These are phyloP conservation scores for Antedon mediterranea DNA, from an alignment of 53 echinoderm and acorn worm genomes.

Conservation along the genomic window DNA sequence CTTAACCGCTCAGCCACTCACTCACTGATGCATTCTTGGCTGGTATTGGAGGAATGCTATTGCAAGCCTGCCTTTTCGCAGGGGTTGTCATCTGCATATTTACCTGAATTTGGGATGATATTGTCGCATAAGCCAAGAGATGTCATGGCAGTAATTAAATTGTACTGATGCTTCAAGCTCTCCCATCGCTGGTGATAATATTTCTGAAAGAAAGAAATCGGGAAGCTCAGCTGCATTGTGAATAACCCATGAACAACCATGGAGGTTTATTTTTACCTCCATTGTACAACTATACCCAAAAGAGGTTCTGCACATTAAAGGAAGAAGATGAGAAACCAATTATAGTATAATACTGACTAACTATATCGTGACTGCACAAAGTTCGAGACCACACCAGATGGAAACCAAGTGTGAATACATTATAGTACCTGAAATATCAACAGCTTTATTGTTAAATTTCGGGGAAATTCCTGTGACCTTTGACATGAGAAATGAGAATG, in stretches of 20 bases:
- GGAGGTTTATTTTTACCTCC: too few relatives aligned
- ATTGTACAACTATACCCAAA: too few relatives aligned
- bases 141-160: slow-evolving; percentile 91
- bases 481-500: slow-evolving; percentile 57
- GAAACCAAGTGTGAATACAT: background rate
- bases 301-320: too few relatives aligned
- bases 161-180: slow-evolving; percentile 72
- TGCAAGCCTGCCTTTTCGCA: too few relatives aligned
- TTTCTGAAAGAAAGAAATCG: slow-evolving; percentile 28
- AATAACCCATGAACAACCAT: too few relatives aligned
- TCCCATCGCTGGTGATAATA: slow-evolving; percentile 68
- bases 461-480: slow-evolving; percentile 66
- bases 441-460: slow-evolving; percentile 55
- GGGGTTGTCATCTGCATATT: background rate
- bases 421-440: slow-evolving; percentile 67
- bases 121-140: slow-evolving; percentile 83
- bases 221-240: too few relatives aligned
- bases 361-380: too few relatives aligned
- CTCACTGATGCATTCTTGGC: too few relatives aligned
- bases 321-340: too few relatives aligned
- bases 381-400: background rate
- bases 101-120: slow-evolving; percentile 74
- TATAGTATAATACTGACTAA: too few relatives aligned
- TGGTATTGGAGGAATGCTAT: too few relatives aligned
- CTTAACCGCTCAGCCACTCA: too few relatives aligned